A percentile compares a stretch with the other conserved stretches of the same genome.
Evolutionary conservation across 2,888 invertebrate genomes (phyloP).

Genomic region (Nemapogon koenigi): DNA sequence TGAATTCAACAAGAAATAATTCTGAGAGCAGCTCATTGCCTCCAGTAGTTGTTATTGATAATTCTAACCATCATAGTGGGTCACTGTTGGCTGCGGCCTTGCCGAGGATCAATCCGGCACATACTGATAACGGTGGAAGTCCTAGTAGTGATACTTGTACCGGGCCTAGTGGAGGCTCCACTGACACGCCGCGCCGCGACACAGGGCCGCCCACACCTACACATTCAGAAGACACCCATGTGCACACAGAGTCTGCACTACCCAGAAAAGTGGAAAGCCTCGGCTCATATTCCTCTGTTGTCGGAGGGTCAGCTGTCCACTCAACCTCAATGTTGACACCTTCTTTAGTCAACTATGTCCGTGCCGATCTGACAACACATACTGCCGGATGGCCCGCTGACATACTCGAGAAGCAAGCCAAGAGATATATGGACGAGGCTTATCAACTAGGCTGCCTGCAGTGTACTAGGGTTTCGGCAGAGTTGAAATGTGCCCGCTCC

Average conservation of each 20-base stretch:
- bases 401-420: constrained; percentile 92
- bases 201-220: constrained; percentile 57
- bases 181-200: constrained; percentile 44
- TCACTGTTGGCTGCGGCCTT: constrained; percentile 72
- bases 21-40: constrained; percentile 19
- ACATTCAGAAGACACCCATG: constrained; percentile 53
- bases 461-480: constrained; percentile 93
- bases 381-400: constrained; percentile 95
- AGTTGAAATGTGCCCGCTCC: constrained; percentile 94
- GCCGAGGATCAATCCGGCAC: constrained; percentile 62
- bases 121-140: constrained; percentile 4
- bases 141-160: constrained; percentile 15
- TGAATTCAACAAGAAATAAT: constrained; percentile 27
- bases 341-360: constrained; percentile 89
- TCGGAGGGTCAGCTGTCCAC: constrained; percentile 36
- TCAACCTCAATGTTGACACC: constrained; percentile 78
- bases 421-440: constrained; percentile 90
- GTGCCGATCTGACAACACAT: constrained; percentile 88
- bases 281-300: constrained; percentile 55
- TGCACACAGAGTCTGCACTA: constrained; percentile 59
- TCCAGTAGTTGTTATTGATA: constrained; percentile 50
- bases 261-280: constrained; percentile 60
- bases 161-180: constrained; percentile 24
- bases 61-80: constrained; percentile 59
- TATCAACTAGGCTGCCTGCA: constrained; percentile 91